Base-by-base conservation (phyloP, 2,888 invertebrate species). In the Standfussiana lucernea region DNA sequence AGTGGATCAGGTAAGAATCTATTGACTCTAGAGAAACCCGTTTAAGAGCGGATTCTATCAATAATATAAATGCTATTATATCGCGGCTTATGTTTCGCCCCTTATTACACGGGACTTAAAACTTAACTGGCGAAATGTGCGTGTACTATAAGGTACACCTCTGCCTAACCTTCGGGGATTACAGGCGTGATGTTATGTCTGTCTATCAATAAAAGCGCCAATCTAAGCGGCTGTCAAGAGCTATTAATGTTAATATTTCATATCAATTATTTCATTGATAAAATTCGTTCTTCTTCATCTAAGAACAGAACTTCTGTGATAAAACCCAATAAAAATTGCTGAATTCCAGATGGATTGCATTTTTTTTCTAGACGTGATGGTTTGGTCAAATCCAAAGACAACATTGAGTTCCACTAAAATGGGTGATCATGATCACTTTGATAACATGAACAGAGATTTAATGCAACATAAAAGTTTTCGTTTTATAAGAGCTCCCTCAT, bases 1-100 rank as follows among this genome's bases (percentile, higher is more conserved):
- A 94, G 95, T 89, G 96, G 96, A 42, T 96, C 96, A 87, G 96
- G 96, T 96, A 72, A 87, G 87, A 42, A 53, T n/a, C 21, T 59
- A 10, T n/a, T 11, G 32, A 5, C 18, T 18, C 1, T 15, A 35
- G 3, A 4, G 18, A 15, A 3, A 15, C 24, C 56, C 28, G 53
- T 28, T 15, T 28, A 56, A 56, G 2, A 28, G 8, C 59, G 0
- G 32, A 35, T 21, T 21, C 32, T 32, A 10, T 18, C 10, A 7
- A 28, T 15, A 56, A 28, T 56, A 28, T 56, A 15, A 56, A 56
- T 56, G 15, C n/a, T 56, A n/a, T n/a, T 53, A 13, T 21, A 45
- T 45, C 45, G 42, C 4, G 15, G 15, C 2, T 42, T 42, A 42
- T 50, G n/a, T 53, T 4, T 53, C n/a, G 50, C 1, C 0, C 1